These are phyloP conservation scores for Matsumurasca onukii DNA, from an alignment of 1,140 invertebrate species.

Conservation along the genomic window DNA sequence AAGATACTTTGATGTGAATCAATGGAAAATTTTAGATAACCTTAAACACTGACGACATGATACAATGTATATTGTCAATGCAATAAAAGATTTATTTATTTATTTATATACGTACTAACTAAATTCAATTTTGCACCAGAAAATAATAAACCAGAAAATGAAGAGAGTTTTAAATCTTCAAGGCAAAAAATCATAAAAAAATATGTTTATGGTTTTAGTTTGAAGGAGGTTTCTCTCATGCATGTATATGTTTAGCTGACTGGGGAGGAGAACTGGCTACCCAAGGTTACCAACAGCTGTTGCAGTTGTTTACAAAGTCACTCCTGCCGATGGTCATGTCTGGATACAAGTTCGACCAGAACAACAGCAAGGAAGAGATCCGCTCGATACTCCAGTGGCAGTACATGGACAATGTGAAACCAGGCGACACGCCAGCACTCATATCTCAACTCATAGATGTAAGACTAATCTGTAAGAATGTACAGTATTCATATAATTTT, in stretches of 20 bases:
- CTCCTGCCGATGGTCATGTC: conserved; percentile 52
- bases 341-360: conserved; percentile 45
- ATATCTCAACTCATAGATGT: conserved; percentile 42
- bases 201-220: too few relatives aligned
- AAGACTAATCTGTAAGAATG: conserved; percentile 16
- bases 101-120: too few relatives aligned
- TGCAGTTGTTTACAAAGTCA: conserved; percentile 52
- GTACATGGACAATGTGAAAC: conserved; percentile 50
- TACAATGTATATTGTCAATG: too few relatives aligned
- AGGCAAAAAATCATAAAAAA: too few relatives aligned
- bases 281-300: conserved; percentile 51
- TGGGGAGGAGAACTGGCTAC: conserved; percentile 54
- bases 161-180: too few relatives aligned
- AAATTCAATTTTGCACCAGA: too few relatives aligned
- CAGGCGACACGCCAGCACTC: conserved; percentile 43
- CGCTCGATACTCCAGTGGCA: conserved; percentile 54
- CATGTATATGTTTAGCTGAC: conserved; percentile 46
- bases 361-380: conserved; percentile 42
- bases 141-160: too few relatives aligned
- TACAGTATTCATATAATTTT: background rate
- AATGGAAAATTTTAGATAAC: too few relatives aligned
- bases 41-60: too few relatives aligned
- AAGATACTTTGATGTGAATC: too few relatives aligned
- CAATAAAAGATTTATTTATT: too few relatives aligned
- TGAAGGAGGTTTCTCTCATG: too few relatives aligned